phyloP scores from a whole-genome alignment of 1,140 invertebrate species.

The Anagrus nilaparvatae region DNA sequence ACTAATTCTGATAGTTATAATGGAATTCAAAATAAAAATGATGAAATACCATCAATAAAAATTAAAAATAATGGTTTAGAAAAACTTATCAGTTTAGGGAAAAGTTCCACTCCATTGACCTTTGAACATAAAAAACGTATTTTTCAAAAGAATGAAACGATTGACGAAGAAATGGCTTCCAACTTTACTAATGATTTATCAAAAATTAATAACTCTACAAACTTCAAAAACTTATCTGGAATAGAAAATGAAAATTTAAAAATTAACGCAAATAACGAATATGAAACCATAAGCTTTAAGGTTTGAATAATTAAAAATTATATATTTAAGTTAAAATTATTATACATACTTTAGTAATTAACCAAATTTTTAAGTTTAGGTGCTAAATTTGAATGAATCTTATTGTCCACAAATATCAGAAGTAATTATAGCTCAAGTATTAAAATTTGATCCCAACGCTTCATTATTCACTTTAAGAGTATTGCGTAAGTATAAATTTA shows the following conservation, averaged over 20 bases:
- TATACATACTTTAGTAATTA: neutral
- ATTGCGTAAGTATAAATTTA: constrained; percentile 17
- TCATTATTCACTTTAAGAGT: constrained; percentile 19
- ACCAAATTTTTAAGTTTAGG: constrained; percentile 16
- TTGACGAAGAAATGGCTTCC: neutral
- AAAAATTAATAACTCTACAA: too few species aligned
- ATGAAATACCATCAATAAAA: constrained; percentile 7
- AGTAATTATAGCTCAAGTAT: constrained; percentile 21
- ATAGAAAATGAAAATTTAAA: too few species aligned
- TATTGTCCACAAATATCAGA: constrained; percentile 26
- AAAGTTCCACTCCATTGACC: constrained; percentile 23
- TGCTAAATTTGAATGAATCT: constrained; percentile 22
- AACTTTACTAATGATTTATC: too few species aligned
- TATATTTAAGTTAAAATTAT: neutral
- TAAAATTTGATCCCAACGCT: constrained; percentile 5
- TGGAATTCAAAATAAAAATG: neutral
- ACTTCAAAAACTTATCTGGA: too few species aligned
- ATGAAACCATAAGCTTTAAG: too few species aligned
- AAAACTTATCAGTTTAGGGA: constrained; percentile 22
- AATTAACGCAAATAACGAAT: too few species aligned
- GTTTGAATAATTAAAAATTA: neutral
- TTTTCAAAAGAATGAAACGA: neutral
- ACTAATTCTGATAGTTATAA: neutral
- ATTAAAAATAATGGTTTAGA: constrained; percentile 10
- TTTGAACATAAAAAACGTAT: constrained; percentile 20